Conservation (phyloP, 2,113 vertebrate species). For the Geococcyx californianus region DNA sequence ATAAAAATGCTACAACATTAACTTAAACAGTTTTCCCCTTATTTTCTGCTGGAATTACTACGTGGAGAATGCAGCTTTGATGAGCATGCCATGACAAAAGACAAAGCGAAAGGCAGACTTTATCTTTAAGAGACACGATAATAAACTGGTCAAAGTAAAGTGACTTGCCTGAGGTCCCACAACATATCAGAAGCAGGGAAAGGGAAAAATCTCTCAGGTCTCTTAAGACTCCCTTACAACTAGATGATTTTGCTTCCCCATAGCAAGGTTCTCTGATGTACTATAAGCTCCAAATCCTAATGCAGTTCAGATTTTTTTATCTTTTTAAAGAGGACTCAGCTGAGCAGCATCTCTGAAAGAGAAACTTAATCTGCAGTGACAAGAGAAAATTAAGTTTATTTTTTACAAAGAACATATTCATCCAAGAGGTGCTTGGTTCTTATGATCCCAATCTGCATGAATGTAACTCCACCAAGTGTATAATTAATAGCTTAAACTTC, state of each 20-base stretch:
- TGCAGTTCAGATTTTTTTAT: not conserved
- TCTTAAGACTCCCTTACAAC: not conserved
- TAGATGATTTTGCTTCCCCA: not conserved
- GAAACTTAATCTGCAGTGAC: slow-evolving; percentile 16
- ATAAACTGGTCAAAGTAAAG: not conserved
- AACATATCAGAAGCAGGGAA: not conserved
- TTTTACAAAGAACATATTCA: slow-evolving; percentile 14
- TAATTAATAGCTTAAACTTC: slow-evolving; percentile 55
- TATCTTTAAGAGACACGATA: not conserved
- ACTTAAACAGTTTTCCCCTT: not conserved
- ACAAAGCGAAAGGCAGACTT: not conserved
- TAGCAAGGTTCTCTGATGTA: not conserved
- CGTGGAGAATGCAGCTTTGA: not conserved
- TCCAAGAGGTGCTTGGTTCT: not conserved
- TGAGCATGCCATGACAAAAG: not conserved
- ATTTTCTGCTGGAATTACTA: not conserved
- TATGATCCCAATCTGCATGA: slow-evolving; percentile 16
- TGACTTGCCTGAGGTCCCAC: not conserved
- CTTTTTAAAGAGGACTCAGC: not conserved
- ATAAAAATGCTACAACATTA: not conserved
- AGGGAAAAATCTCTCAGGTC: not conserved
- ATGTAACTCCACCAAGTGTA: not conserved
- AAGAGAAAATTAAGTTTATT: slow-evolving; percentile 40
- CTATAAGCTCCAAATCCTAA: not conserved
- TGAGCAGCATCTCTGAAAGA: not conserved